Evolutionary conservation across 2,797 vertebrate genomes (phyloP), one percentile per base, ranked within the genome.

Genomic region (Periophthalmus magnuspinnatus): DNA sequence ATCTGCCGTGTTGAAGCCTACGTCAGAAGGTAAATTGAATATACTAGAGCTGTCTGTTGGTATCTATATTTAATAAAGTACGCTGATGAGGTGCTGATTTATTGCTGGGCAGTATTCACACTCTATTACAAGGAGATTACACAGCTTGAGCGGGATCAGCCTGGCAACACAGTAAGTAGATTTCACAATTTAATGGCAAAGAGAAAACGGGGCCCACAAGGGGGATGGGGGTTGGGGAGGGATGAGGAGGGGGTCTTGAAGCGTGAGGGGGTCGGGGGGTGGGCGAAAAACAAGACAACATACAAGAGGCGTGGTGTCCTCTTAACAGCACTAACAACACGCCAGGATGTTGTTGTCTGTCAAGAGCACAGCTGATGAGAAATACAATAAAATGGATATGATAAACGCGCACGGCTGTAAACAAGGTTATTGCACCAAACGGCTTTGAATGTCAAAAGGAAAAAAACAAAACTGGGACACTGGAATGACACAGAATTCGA

Each of bases 31-130:
- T 91, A 94, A 94, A 94, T 93, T 94, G 94, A 94, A 94, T 93
- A 93, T 93, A 94, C 92, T 92, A 92, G 91, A 91, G 90, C 91
- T 94, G 93, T 93, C 92, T 93, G 92, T 93, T 92, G 91, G 92
- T 94, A 92, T 94, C 92, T 94, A 94, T 94, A 93, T 93, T 94
- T 94, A 94, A 94, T 94, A 93, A 93, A 93, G 91, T 91, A 88
- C 85, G 80, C 90, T 94, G 93, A 94, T 93, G 93, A 94, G 92
- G 89, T 91, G 89, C 90, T 93, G 92, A 94, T 94, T 93, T 94
- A 94, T 93, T 85, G 89, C 85, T 77, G 84, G 84, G 90, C 92
- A 92, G 92, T 93, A 93, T 94, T 94, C 93, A 92, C 93, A 93
- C 91, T 92, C 92, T 93, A 94, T 94, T 94, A 94, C 94, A 91